Evolutionary conservation across 2,888 invertebrate species (phyloP).

Genomic region (Polylopha cassiicola): DNA sequence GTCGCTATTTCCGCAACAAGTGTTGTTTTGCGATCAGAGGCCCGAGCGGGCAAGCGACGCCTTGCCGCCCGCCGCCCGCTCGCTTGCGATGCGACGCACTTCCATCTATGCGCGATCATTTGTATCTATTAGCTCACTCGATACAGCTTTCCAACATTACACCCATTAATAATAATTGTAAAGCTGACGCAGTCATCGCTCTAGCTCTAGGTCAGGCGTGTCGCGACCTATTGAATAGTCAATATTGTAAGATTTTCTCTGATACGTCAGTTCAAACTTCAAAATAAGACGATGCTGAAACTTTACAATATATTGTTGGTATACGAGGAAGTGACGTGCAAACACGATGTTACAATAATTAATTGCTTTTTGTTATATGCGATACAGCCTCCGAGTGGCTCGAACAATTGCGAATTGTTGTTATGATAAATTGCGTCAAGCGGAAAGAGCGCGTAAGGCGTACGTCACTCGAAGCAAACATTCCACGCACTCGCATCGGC

Average conservation of each 20-base stretch:
- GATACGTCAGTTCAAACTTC: no score
- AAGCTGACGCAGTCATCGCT: constrained; percentile 1
- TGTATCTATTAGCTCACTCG: constrained; percentile 9
- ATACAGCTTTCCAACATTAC: constrained; percentile 7
- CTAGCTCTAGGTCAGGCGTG: no score
- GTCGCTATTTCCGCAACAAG: constrained; percentile 74
- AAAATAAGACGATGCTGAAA: no score
- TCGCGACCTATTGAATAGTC: no score
- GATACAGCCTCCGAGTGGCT: no score
- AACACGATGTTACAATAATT: no score
- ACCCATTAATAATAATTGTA: constrained; percentile 17
- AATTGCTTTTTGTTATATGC: no score
- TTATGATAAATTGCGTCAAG: no score
- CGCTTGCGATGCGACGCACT: constrained; percentile 9
- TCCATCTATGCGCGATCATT: constrained; percentile 14
- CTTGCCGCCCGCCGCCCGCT: constrained; percentile 27
- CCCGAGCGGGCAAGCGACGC: constrained; percentile 50
- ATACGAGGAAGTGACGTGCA: no score
- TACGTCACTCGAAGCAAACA: constrained; percentile 36
- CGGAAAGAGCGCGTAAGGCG: constrained; percentile 11
- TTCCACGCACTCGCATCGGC: constrained; percentile 28
- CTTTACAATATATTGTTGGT: no score
- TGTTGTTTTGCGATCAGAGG: constrained; percentile 72
- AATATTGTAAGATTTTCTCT: no score
- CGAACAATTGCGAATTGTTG: no score